Evolutionary conservation across 1,140 invertebrate species (phyloP).

Genomic region (Psix sp.): DNA sequence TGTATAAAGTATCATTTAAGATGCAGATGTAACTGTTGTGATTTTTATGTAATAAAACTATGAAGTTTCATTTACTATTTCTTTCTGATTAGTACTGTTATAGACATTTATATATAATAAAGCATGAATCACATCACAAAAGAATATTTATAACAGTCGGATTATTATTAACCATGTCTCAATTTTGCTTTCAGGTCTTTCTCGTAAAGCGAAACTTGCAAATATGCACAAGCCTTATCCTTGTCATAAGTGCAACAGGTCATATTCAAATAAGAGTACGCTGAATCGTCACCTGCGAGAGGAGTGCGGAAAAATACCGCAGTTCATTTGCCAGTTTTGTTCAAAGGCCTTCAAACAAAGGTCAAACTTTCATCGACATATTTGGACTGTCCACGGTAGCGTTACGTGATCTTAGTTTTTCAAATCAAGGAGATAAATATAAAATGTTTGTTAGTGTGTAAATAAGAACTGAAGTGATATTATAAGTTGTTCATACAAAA

Average conservation of each 20-base stretch:
- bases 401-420: constrained; percentile 21
- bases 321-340: constrained; percentile 46
- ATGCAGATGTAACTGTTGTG: constrained; percentile 27
- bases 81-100: constrained; percentile 9
- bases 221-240: constrained; percentile 43
- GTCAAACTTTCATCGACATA: constrained; percentile 66
- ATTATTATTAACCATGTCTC: constrained; percentile 33
- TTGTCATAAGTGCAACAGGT: constrained; percentile 73
- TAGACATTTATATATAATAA: neutral
- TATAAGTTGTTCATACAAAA: no score
- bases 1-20: neutral
- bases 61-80: constrained; percentile 9
- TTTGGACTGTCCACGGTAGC: constrained; percentile 70
- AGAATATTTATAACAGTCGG: no score
- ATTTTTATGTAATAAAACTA: constrained; percentile 43
- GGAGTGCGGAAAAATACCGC: constrained; percentile 50
- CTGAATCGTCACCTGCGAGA: constrained; percentile 54
- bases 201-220: constrained; percentile 52
- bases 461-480: no score
- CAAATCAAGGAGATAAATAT: neutral
- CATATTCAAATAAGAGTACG: constrained; percentile 74
- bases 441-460: neutral
- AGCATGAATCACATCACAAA: constrained; percentile 19
- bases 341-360: constrained; percentile 58
- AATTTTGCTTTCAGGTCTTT: constrained; percentile 57